These are phyloP conservation scores for Sarcophaga carnaria DNA, from an alignment of 2,888 invertebrate genomes.

Conservation along the genomic window DNA sequence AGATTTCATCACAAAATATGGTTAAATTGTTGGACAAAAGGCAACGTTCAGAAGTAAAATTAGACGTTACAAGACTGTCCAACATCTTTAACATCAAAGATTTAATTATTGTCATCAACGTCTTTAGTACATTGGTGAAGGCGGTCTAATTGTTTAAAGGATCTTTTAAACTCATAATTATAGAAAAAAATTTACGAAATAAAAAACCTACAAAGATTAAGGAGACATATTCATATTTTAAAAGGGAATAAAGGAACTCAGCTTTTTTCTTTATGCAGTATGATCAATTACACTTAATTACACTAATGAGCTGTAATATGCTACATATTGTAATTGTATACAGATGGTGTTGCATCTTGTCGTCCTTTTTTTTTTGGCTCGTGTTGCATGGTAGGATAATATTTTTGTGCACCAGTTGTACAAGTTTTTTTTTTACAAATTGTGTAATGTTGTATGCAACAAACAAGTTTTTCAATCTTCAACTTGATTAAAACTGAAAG, in stretches of 20 bases:
- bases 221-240: background rate
- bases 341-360: background rate
- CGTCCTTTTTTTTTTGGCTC: background rate
- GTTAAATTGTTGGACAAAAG: conserved; percentile 1
- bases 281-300: conserved; percentile 25
- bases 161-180: conserved; percentile 38
- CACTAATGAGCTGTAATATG: conserved; percentile 3
- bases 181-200: background rate
- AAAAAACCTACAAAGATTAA: background rate
- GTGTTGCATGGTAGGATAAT: background rate
- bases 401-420: background rate
- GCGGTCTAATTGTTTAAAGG: conserved; percentile 49
- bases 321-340: background rate
- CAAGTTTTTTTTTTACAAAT: background rate
- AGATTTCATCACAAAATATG: conserved; percentile 17
- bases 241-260: background rate
- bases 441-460: too few species aligned
- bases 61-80: conserved; percentile 26
- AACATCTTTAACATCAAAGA: conserved; percentile 15
- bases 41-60: background rate
- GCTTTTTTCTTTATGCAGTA: background rate
- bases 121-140: conserved; percentile 37
- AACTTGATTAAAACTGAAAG: too few species aligned
- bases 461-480: too few species aligned
- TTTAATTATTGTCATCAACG: conserved; percentile 31